Evolutionary conservation across 2,888 invertebrate species (phyloP), one percentile per base, ranked within the genome.

Genomic region (Steromphala cineraria): DNA sequence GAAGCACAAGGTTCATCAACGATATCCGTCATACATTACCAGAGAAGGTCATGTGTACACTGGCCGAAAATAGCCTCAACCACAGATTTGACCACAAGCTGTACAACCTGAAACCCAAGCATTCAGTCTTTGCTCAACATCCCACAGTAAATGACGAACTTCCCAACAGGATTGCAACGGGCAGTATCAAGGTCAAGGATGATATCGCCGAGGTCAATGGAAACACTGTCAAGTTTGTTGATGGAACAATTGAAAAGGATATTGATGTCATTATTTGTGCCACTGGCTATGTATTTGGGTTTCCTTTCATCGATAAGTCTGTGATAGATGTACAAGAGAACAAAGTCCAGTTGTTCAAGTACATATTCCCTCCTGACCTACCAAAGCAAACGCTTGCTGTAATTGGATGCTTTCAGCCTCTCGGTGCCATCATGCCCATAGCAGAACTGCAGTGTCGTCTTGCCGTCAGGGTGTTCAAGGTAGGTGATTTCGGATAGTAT

Each of bases 361-460:
- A 92, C 84, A 92, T 93, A 85, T 94, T 93, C 80, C 93, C 93
- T 13, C 93, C 93, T 0, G 88, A 93, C 36, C 86, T n/a, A n/a
- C n/a, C n/a, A n/a, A n/a, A n/a, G n/a, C n/a, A n/a, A n/a, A n/a
- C n/a, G n/a, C n/a, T n/a, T 93, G 15, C 84, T 86, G 89, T 94
- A n/a, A 93, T 94, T 79, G 94, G 94, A 5, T 92, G 92, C 79
- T 87, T 93, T 40, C 93, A 94, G 88, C 94, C 94, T 0, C 84
- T 92, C 8, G 94, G 94, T 13, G 93, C 94, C 5, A 91, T 94
- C 31, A 93, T 94, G 91, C 94, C 94, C 0, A 93, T 94, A 2
- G 89, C 93, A 19, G 94, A 94, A 84, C 86, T 94, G 86, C 94
- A 94, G 87, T 92, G 93, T 28, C 88, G 94, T 13, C 91, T 94